Percentiles rank a stretch among this genome's conserved stretches.
These are phyloP conservation scores for Picathartes gymnocephalus DNA, from an alignment of 2,113 vertebrate species.

Conservation along the genomic window DNA sequence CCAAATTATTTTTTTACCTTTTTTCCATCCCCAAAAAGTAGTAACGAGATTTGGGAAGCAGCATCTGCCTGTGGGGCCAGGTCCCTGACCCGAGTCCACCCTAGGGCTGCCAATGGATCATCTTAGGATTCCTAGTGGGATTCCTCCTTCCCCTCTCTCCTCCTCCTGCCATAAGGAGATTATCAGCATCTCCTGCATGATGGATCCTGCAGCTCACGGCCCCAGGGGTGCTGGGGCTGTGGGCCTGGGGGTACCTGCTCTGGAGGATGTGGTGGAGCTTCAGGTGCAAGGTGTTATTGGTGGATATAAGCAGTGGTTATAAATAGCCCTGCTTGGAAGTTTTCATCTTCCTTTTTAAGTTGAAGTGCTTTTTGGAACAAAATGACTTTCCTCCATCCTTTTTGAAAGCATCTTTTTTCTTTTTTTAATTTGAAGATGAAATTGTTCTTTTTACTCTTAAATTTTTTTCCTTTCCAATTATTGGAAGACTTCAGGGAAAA, in stretches of 20 bases:
- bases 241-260: background rate
- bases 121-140: background rate
- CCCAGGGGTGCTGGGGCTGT: background rate
- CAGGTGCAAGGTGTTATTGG: background rate
- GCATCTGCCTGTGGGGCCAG: accelerated
- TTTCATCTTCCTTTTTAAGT: background rate
- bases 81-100: accelerated
- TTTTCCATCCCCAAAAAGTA: background rate
- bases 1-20: accelerated
- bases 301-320: background rate
- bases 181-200: background rate
- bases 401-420: background rate
- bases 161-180: background rate
- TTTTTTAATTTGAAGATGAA: background rate
- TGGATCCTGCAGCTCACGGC: background rate
- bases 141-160: background rate
- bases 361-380: background rate
- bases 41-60: background rate
- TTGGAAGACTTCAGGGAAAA: background rate
- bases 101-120: background rate
- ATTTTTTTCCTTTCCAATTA: background rate
- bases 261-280: background rate
- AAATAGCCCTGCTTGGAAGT: conserved; percentile 1
- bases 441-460: background rate
- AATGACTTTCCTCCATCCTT: background rate